Base-by-base conservation (phyloP, 2,888 invertebrate genomes). In the Dilophus febrilis region DNA sequence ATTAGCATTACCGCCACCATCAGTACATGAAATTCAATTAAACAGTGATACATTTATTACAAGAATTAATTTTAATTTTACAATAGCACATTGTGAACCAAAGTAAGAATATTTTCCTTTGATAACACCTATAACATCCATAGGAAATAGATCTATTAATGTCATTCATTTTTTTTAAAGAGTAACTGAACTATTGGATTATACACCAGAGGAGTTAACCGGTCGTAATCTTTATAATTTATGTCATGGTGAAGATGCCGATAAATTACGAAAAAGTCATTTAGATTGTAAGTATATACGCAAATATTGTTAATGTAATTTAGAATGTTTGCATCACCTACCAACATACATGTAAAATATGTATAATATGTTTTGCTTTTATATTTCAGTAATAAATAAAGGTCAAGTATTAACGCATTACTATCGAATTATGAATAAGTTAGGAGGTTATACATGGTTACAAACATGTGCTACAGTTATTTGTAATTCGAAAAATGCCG, bases 11-110 rank as follows among this genome's bases (percentile, higher is more conserved):
- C 95, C 95, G 35, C 94, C 95, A 11, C 94, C 95, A 11, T 92
- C 91, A 47, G 90, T 95, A 47, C 92, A 95, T 59, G 95, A 95
- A 67, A 90, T 94, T 52, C 76, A 92, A 50, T 70, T 95, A 51
- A 94, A 94, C 63, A 77, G 85, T 40, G 90, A 90, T 59, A 88
- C 88, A 87, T 95, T 95, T 64, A 94, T 95, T 52, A 94, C 90
- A 44, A 76, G 92, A 56, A 84, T 95, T 55, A 88, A 83, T 61
- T 91, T 94, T 54, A 91, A 94, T 65, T 90, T 95, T 66, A 78
- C 86, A 67, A 84, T 95, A 70, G 88, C 91, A 46, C 94, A 95
- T 63, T 94, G 94, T 60, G 95, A 95, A 61, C 92, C 94, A 56
- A 83, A 82, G 90, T 90, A 66, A 69, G 71, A 31, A 16, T 33